A percentile compares a stretch with the other conserved stretches of the same genome.
These are phyloP conservation scores for Oxyteleia sp. DNA, from an alignment of 2,888 invertebrate species.

Conservation along the genomic window DNA sequence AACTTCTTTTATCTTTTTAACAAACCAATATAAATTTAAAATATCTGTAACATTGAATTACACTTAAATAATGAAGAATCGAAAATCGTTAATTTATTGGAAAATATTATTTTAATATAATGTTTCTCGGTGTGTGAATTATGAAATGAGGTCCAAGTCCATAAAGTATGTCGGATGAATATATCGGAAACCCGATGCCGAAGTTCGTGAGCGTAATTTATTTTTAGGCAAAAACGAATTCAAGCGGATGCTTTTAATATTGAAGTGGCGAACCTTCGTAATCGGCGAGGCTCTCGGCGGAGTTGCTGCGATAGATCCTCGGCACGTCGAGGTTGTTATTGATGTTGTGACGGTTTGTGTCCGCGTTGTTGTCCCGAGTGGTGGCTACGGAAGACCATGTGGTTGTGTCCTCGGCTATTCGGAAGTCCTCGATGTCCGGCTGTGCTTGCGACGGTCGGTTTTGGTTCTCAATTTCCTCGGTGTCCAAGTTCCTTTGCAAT, in stretches of 20 bases:
- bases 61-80: no score
- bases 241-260: background rate
- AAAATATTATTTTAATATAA: no score
- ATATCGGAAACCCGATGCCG: conserved; percentile 26
- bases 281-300: conserved; percentile 89
- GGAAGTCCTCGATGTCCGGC: conserved; percentile 79
- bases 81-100: no score
- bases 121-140: no score
- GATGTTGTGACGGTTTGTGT: conserved; percentile 74
- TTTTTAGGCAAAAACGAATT: conserved; percentile 13
- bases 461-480: conserved; percentile 79
- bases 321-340: conserved; percentile 82
- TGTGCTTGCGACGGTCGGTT: conserved; percentile 71
- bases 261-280: conserved; percentile 87
- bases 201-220: conserved; percentile 1
- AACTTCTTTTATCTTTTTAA: no score
- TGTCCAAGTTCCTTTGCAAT: conserved; percentile 79
- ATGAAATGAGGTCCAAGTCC: background rate
- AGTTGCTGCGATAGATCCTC: conserved; percentile 84
- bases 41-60: no score
- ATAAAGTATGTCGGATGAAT: conserved; percentile 13
- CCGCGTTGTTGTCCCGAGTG: conserved; percentile 79
- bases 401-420: conserved; percentile 82
- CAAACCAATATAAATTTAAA: no score
- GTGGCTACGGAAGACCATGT: conserved; percentile 84